Conservation (phyloP, 2,797 vertebrate genomes). For the Chaetodon trifasciatus region DNA sequence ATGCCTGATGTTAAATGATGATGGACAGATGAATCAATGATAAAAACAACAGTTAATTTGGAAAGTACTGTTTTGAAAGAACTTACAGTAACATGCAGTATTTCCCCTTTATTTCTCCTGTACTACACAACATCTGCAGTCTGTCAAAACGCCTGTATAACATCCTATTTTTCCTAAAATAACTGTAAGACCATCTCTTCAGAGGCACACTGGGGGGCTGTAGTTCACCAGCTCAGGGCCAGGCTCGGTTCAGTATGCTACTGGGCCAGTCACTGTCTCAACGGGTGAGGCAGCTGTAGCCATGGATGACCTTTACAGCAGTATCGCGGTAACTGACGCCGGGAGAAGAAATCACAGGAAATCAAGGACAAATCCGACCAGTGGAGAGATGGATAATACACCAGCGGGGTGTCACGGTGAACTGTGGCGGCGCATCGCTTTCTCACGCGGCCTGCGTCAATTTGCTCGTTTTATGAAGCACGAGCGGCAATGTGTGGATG, state of each 20-base stretch:
- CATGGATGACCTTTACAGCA: constrained; percentile 64
- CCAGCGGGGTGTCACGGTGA: not conserved
- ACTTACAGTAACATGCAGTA: not conserved
- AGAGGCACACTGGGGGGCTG: not conserved
- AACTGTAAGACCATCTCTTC: not conserved
- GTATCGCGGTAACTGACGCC: constrained; percentile 50
- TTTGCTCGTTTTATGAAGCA: constrained; percentile 28
- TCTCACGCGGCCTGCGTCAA: constrained; percentile 26
- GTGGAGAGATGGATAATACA: constrained; percentile 11
- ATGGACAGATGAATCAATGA: no score
- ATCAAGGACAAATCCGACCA: constrained; percentile 53
- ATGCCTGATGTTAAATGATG: no score
- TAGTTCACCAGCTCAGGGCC: not conserved
- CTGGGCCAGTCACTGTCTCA: constrained; percentile 9
- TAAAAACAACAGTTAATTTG: not conserved
- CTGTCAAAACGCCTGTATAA: not conserved
- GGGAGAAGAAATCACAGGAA: constrained; percentile 49
- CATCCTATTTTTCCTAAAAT: not conserved
- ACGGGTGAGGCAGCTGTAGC: constrained; percentile 52
- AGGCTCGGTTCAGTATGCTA: constrained; percentile 20
- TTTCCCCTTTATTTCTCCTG: no score
- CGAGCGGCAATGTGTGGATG: constrained; percentile 43
- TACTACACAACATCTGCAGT: not conserved
- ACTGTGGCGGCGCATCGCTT: not conserved
- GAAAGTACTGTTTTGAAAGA: not conserved